These are phyloP conservation scores for Ariolimax columbianus DNA, from an alignment of 2,888 invertebrate species.

Conservation along the genomic window DNA sequence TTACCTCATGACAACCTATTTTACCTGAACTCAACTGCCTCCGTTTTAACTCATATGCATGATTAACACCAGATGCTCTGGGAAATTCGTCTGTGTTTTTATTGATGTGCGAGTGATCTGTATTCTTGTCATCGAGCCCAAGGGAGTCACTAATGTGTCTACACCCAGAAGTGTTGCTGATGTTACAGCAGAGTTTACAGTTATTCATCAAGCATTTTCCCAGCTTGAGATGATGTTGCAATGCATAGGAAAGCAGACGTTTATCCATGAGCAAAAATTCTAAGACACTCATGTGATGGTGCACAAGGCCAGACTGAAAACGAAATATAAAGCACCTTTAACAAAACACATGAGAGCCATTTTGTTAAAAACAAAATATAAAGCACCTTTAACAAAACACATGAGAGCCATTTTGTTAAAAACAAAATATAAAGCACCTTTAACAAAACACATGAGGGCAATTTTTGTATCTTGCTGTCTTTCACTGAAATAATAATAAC, in stretches of 20 bases:
- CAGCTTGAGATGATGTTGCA: background rate
- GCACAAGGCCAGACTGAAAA: constrained; percentile 6
- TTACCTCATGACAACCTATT: background rate
- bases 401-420: no score
- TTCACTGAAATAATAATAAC: no score
- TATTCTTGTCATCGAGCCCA: no score
- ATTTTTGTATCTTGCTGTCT: no score
- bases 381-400: background rate
- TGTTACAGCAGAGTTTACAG: background rate
- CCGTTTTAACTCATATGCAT: background rate
- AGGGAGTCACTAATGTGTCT: background rate
- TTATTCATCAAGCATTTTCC: background rate
- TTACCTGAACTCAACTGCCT: background rate
- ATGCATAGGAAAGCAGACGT: background rate
- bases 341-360: no score
- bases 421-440: background rate
- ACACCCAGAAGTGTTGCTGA: background rate
- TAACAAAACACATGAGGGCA: no score
- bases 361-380: constrained; percentile 6
- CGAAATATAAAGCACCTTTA: background rate
- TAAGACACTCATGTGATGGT: background rate
- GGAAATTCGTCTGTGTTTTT: background rate
- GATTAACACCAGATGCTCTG: background rate
- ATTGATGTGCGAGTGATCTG: background rate
- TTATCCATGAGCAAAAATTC: constrained; percentile 2